A percentile compares a stretch with the other conserved stretches of the same genome.
Conservation (phyloP, 2,797 vertebrate species). For the Lophotriccus pileatus region DNA sequence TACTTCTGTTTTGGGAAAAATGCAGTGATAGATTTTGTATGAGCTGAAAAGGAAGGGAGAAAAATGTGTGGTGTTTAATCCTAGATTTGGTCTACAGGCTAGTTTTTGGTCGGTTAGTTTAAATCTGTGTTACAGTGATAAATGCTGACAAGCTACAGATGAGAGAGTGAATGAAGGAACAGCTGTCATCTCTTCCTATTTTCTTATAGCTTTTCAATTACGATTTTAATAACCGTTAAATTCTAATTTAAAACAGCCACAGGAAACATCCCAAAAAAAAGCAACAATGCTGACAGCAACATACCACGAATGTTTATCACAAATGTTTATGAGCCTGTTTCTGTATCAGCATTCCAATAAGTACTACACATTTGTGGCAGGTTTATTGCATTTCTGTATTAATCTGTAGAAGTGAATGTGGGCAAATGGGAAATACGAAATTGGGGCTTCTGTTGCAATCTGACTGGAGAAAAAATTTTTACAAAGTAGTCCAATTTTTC, state of each 20-base stretch:
- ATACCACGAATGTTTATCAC: not conserved
- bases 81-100: not conserved
- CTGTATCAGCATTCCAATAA: not conserved
- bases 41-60: not conserved
- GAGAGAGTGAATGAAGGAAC: not conserved
- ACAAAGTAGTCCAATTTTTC: not conserved
- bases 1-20: not conserved
- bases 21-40: not conserved
- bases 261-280: not conserved
- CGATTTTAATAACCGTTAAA: not conserved
- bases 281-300: not conserved
- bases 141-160: not conserved
- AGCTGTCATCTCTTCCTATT: not conserved
- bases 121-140: not conserved
- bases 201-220: not conserved
- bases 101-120: not conserved
- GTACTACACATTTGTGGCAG: not conserved
- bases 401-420: not conserved
- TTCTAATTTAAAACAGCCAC: not conserved
- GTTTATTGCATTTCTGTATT: not conserved
- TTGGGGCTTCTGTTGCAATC: not conserved
- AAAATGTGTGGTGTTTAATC: not conserved
- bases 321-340: not conserved
- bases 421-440: not conserved
- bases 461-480: not conserved